Conservation (phyloP, 2,113 vertebrate species). For the Laterallus jamaicensis region DNA sequence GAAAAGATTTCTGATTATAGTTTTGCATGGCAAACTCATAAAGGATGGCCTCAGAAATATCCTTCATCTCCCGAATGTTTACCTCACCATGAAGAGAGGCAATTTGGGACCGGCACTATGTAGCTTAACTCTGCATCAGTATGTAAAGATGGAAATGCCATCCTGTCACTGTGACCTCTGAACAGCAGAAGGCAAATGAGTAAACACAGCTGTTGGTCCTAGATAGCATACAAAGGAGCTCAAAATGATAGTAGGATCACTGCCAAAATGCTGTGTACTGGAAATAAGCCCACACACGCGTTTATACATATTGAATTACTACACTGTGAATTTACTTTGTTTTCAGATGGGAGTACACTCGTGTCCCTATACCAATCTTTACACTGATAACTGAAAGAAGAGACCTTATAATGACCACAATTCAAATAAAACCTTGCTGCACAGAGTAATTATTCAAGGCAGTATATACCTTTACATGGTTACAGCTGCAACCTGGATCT, state of each 20-base stretch:
- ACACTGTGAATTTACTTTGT: not conserved
- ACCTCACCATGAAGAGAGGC: accelerated
- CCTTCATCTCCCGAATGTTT: not conserved
- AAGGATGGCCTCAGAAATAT: not conserved
- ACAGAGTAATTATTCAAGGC: not conserved
- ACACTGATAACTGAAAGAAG: not conserved
- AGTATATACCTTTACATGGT: not conserved
- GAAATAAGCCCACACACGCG: not conserved
- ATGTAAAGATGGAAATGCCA: not conserved
- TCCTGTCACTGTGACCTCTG: not conserved
- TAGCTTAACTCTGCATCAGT: not conserved
- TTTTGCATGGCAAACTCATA: not conserved
- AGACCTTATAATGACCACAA: not conserved
- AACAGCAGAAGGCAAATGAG: not conserved
- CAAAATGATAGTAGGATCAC: not conserved
- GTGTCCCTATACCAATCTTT: not conserved
- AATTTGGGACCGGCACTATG: not conserved
- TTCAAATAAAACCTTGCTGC: not conserved
- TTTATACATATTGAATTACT: not conserved
- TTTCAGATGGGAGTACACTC: not conserved
- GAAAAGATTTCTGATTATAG: not conserved
- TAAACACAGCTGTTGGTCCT: slow-evolving; percentile 21
- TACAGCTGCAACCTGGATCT: not conserved
- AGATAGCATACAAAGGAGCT: not conserved
- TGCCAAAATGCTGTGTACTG: not conserved